Evolutionary conservation across 2,888 invertebrate genomes (phyloP).

Genomic region (Euspilapteryx auroguttella): DNA sequence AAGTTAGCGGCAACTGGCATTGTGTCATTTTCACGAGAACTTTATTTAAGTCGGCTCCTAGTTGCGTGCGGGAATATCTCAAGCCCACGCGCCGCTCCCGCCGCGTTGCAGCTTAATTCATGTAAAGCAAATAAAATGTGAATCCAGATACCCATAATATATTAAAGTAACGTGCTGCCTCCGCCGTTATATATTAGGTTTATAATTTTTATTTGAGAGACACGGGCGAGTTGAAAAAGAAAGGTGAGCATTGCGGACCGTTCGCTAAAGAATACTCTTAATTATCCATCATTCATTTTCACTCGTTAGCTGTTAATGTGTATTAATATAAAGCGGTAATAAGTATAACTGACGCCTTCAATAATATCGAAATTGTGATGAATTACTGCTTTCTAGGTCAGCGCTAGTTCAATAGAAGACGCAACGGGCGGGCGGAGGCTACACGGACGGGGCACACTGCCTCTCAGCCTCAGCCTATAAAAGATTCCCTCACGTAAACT

Average conservation of each 20-base stretch:
- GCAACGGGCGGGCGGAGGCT: too few relatives aligned
- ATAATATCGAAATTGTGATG: too few relatives aligned
- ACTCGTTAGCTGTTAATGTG: neutral
- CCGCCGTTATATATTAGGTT: neutral
- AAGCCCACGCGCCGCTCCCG: constrained; percentile 20
- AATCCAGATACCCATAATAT: neutral
- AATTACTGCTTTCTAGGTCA: neutral
- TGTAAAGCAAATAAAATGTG: constrained; percentile 28
- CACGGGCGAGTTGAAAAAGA: too few relatives aligned
- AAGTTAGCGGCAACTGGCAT: too few relatives aligned
- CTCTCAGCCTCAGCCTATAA: too few relatives aligned
- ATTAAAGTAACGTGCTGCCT: neutral
- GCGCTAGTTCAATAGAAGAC: too few relatives aligned
- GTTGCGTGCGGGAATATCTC: constrained; percentile 9
- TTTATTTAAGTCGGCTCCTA: constrained; percentile 33
- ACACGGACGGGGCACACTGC: too few relatives aligned
- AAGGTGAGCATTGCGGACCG: too few relatives aligned
- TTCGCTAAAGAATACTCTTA: too few relatives aligned
- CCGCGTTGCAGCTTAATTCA: constrained; percentile 13
- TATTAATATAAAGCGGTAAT: neutral
- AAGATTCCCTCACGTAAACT: constrained; percentile 26
- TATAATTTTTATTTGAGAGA: neutral
- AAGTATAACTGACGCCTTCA: neutral
- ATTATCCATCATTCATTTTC: neutral
- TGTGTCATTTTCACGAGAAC: constrained; percentile 41